Base-by-base conservation (phyloP, 2,888 invertebrate genomes). In the Seira ritae region DNA sequence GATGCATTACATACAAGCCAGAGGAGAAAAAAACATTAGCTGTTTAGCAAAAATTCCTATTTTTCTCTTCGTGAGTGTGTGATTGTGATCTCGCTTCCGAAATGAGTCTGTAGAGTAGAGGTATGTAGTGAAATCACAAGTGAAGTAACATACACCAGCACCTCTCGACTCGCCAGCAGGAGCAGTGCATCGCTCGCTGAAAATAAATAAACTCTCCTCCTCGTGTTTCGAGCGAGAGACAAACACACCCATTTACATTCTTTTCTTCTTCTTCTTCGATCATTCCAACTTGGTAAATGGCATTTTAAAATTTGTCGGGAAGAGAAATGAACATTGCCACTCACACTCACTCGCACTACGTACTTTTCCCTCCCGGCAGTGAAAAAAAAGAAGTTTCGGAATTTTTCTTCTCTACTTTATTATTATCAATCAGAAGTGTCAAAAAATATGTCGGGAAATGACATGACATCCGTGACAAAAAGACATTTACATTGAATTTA, bases 241-340 rank as follows among this genome's bases (percentile, higher is more conserved):
- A 62, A 62, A 62, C 62, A 62, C 22, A 20, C 62, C 62, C 22
- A 62, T 62, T 62, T 62, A 62, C 62, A 62, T 62, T 62, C 20
- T 62, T 50, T 50, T n/a, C 50, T n/a, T n/a, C 50, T 50, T n/a
- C 50, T n/a, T n/a, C 50, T n/a, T n/a, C 3, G 15, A 50, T n/a
- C 12, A 50, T 50, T 50, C 50, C 50, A 50, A 50, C 50, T 50
- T 50, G 50, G 20, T 62, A 62, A 62, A 62, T 62, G 4, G 62
- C 62, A 62, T 62, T 62, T 62, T 22, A 62, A 62, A 62, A 62
- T 62, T 62, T 62, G 62, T 62, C 62, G 62, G 22, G 62, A 62
- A 22, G 1, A 55, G 55, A 55, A 17, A 31, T 31, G 31, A 31
- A 8, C 31, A 31, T 31, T 31, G 55, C 55, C 31, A 31, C 17